A percentile compares a stretch with the other conserved stretches of the same genome.
Evolutionary conservation across 2,888 invertebrate genomes (phyloP).

Genomic region (Drosophila niveifrons): DNA sequence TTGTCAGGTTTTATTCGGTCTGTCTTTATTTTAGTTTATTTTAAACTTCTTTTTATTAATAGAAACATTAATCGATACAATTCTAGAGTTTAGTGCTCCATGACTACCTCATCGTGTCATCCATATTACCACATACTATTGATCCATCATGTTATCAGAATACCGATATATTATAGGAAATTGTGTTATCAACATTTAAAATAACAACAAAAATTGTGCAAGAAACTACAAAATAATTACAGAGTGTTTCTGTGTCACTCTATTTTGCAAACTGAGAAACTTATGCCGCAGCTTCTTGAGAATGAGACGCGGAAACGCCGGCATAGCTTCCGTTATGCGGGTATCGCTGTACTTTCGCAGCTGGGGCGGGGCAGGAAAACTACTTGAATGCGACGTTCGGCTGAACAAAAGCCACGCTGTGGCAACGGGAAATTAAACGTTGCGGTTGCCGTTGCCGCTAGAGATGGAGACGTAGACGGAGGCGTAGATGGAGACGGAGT

Average conservation of each 20-base stretch:
- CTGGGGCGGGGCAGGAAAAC: slow-evolving; percentile 37
- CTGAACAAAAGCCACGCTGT: slow-evolving; percentile 49
- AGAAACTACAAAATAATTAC: not conserved
- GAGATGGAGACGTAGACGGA: not conserved
- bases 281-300: slow-evolving; percentile 52
- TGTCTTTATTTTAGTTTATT: too few species aligned
- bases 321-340: slow-evolving; percentile 67
- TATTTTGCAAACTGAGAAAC: not conserved
- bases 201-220: too few species aligned
- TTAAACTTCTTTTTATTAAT: too few species aligned
- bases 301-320: slow-evolving; percentile 66
- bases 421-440: slow-evolving; percentile 62
- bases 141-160: too few species aligned
- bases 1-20: too few species aligned
- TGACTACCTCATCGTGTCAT: too few species aligned
- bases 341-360: slow-evolving; percentile 38
- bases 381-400: slow-evolving; percentile 59
- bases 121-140: too few species aligned
- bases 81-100: too few species aligned
- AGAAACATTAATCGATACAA: too few species aligned
- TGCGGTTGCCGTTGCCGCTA: slow-evolving; percentile 34
- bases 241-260: slow-evolving; percentile 23
- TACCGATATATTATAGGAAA: too few species aligned
- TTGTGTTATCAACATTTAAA: too few species aligned
- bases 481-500: not conserved